Conservation (phyloP, 2,888 invertebrate genomes). For the Aelia acuminata region DNA sequence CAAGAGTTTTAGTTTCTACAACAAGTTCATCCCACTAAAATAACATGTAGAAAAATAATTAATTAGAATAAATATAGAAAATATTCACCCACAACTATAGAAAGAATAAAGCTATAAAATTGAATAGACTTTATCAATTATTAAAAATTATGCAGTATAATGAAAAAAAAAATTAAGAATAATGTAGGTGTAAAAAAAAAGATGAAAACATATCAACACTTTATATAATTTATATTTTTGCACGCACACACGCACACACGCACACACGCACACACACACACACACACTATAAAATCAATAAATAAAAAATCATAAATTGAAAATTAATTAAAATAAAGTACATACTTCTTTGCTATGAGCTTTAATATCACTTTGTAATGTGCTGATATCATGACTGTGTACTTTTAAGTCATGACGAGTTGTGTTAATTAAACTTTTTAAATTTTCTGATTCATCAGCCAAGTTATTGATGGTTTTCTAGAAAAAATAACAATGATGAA, state of each 20-base stretch:
- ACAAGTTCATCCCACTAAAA: conserved; percentile 13
- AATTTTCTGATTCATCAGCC: conserved; percentile 69
- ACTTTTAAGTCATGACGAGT: not conserved
- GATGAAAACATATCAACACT: too few species aligned
- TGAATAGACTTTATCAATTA: too few species aligned
- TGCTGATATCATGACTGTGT: not conserved
- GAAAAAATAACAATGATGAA: conserved; percentile 63
- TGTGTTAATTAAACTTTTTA: conserved; percentile 66
- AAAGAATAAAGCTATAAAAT: too few species aligned
- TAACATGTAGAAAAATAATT: too few species aligned
- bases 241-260: too few species aligned
- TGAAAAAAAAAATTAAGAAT: too few species aligned
- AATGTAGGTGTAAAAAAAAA: too few species aligned
- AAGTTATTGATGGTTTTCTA: conserved; percentile 69
- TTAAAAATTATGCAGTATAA: too few species aligned
- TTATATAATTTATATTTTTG: too few species aligned
- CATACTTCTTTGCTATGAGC: not conserved
- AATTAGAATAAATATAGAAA: not conserved
- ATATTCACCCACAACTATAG: not conserved
- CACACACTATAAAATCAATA: too few species aligned
- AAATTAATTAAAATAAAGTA: not conserved
- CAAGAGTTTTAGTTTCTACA: not conserved
- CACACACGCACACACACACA: too few species aligned
- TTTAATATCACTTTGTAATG: not conserved
- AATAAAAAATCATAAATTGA: not conserved